phyloP scores from a whole-genome alignment of 64 coral and sea anemone genomes.

The Montipora foliosa region DNA sequence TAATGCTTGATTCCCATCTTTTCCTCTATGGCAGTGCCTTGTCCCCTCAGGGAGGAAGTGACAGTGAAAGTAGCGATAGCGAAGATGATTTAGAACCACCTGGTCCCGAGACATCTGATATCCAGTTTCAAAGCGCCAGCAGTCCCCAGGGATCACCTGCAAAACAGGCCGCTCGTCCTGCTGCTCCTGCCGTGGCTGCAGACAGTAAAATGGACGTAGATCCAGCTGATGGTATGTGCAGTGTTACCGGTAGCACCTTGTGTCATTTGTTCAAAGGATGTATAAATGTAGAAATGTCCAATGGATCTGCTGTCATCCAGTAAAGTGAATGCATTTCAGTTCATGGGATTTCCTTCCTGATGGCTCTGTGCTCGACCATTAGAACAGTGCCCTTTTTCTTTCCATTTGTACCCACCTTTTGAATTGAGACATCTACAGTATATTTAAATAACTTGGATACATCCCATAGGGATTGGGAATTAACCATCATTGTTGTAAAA shows the following conservation, averaged over 20 bases:
- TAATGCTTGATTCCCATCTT: background rate
- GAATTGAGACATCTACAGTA: too few relatives aligned
- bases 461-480: too few relatives aligned
- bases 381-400: too few relatives aligned
- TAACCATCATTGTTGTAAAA: too few relatives aligned
- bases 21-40: constrained; percentile 30
- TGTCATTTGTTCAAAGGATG: background rate
- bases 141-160: constrained; percentile 68
- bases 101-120: constrained; percentile 1
- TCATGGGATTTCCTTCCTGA: too few relatives aligned
- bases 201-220: constrained; percentile 95
- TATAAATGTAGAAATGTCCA: too few relatives aligned
- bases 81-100: constrained; percentile 74
- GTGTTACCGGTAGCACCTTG: background rate
- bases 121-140: constrained; percentile 5
- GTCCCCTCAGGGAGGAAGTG: constrained; percentile 70
- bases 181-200: background rate
- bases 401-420: too few relatives aligned
- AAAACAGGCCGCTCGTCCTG: constrained; percentile 50
- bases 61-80: constrained; percentile 89
- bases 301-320: too few relatives aligned
- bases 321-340: too few relatives aligned
- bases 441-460: too few relatives aligned
- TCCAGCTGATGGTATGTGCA: constrained; percentile 75
- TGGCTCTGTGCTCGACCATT: too few relatives aligned